Percentiles rank a stretch among this genome's conserved stretches.
Evolutionary conservation across 2,888 invertebrate species (phyloP).

Genomic region (Eudemis profundana): DNA sequence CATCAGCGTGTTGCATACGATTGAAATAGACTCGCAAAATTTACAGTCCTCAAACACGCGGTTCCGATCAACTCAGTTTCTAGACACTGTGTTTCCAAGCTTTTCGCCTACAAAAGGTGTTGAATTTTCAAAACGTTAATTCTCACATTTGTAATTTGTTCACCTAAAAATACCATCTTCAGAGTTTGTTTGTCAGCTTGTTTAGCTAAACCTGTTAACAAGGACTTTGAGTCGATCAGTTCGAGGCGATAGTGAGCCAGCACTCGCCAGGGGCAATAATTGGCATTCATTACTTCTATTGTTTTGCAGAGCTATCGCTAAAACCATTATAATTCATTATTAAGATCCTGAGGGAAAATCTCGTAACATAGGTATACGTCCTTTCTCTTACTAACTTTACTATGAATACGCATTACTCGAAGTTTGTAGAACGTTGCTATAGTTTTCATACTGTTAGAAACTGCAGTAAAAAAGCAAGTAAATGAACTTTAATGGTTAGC

Average conservation of each 20-base stretch:
- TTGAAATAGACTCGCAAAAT: background rate
- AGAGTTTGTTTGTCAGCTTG: background rate
- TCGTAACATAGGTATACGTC: background rate
- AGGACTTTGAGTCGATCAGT: background rate
- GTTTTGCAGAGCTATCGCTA: constrained; percentile 20
- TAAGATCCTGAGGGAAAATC: constrained; percentile 22
- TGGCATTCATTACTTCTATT: constrained; percentile 30
- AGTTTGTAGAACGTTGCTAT: background rate
- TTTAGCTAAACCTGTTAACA: background rate
- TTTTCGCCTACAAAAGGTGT: too few relatives aligned
- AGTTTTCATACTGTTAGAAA: background rate
- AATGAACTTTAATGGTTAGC: constrained; percentile 37
- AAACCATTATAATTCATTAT: constrained; percentile 18
- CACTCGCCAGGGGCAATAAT: constrained; percentile 17
- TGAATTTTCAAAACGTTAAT: too few relatives aligned
- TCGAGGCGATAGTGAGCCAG: background rate
- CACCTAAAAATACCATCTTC: too few relatives aligned
- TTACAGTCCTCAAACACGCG: too few relatives aligned
- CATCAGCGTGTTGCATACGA: background rate
- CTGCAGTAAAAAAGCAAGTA: constrained; percentile 31
- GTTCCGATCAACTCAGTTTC: background rate
- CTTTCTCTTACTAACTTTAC: constrained; percentile 6
- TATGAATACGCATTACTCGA: constrained; percentile 4
- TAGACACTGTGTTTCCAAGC: too few relatives aligned
- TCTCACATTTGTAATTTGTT: too few relatives aligned